Evolutionary conservation across 1,140 invertebrate genomes (phyloP).

Genomic region (Diabrotica undecimpunctata): DNA sequence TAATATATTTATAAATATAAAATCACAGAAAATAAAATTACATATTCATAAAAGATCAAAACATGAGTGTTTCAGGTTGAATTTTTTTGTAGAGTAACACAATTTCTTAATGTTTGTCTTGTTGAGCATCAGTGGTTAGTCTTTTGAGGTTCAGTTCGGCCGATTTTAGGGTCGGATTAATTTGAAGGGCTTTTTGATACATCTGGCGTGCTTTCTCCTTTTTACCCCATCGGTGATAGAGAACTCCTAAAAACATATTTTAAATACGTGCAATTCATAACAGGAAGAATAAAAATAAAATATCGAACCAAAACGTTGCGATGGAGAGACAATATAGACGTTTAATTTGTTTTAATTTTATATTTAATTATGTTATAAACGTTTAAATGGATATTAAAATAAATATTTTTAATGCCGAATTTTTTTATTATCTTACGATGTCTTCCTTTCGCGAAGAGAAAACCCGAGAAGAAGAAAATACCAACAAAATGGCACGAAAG

Average conservation of each 20-base stretch:
- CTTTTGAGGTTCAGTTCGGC: constrained; percentile 64
- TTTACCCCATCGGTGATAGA: constrained; percentile 92
- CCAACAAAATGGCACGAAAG: no score
- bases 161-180: constrained; percentile 66
- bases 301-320: no score
- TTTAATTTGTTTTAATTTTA: no score
- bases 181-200: constrained; percentile 70
- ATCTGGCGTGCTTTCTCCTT: constrained; percentile 65
- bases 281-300: not conserved
- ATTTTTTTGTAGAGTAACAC: not conserved
- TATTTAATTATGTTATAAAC: no score
- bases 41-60: not conserved
- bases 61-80: not conserved
- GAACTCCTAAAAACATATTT: constrained; percentile 64
- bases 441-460: no score
- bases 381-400: no score
- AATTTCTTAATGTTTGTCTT: not conserved
- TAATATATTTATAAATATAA: constrained; percentile 32
- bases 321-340: no score
- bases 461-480: no score
- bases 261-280: not conserved
- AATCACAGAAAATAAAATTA: constrained; percentile 24
- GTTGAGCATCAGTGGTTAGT: constrained; percentile 31
- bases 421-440: no score
- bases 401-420: no score